These are phyloP conservation scores for Diadophis punctatus DNA, from an alignment of 2,113 vertebrate species.

Conservation along the genomic window DNA sequence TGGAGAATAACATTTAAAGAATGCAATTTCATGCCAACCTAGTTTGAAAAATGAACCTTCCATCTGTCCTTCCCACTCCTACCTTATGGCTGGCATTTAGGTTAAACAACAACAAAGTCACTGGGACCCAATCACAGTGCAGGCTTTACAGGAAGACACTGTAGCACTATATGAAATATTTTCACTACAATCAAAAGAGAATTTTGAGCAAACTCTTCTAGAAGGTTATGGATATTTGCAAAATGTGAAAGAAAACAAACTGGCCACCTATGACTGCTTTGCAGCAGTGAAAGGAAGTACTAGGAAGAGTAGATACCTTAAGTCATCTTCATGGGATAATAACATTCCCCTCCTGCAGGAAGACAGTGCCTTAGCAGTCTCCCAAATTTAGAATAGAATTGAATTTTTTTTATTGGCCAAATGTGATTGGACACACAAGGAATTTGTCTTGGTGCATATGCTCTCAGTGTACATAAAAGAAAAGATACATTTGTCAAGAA, in stretches of 20 bases:
- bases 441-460: no score
- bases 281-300: conserved; percentile 19
- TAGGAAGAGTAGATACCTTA: conserved; percentile 26
- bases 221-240: conserved; percentile 41
- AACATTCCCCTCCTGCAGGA: background rate
- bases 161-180: conserved; percentile 36
- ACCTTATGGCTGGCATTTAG: conserved; percentile 60
- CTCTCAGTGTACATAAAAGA: no score
- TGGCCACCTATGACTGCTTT: conserved; percentile 10
- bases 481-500: no score
- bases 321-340: conserved; percentile 17
- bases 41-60: conserved; percentile 56
- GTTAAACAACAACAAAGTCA: conserved; percentile 53
- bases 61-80: conserved; percentile 57
- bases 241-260: conserved; percentile 27
- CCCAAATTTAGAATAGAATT: no score
- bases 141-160: conserved; percentile 45
- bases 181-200: conserved; percentile 36
- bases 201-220: conserved; percentile 12
- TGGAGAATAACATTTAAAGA: conserved; percentile 57
- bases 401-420: no score
- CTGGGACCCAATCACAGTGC: conserved; percentile 48
- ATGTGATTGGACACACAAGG: no score
- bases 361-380: background rate
- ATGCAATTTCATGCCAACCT: conserved; percentile 44